These are phyloP conservation scores for Hartigia nigra DNA, from an alignment of 2,888 invertebrate species.

Conservation along the genomic window DNA sequence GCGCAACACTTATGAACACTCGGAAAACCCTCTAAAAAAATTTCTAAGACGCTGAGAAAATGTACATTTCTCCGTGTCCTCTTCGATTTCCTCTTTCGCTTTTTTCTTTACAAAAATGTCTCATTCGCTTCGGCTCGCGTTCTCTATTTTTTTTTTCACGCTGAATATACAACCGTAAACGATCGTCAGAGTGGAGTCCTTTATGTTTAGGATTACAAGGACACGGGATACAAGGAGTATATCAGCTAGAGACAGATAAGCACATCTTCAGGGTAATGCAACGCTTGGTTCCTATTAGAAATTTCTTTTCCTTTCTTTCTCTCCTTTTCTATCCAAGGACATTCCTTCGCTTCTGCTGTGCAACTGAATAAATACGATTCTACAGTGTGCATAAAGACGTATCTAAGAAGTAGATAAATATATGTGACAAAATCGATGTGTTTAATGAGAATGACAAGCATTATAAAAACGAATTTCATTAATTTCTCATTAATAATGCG, in stretches of 20 bases:
- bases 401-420: neutral
- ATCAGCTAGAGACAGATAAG: neutral
- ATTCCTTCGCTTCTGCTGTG: constrained; percentile 26
- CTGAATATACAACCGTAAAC: neutral
- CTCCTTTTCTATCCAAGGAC: constrained; percentile 3
- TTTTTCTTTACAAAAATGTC: neutral
- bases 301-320: neutral
- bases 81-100: neutral
- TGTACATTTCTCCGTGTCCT: neutral
- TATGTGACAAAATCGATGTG: neutral
- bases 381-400: constrained; percentile 17
- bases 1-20: neutral
- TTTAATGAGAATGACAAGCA: neutral
- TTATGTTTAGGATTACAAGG: neutral
- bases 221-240: neutral
- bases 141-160: neutral
- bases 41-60: neutral
- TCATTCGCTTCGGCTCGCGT: neutral
- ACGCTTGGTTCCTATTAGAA: neutral
- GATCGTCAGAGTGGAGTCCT: neutral
- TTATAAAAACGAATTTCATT: neutral
- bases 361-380: constrained; percentile 48
- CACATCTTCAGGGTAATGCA: neutral
- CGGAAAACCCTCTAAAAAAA: neutral
- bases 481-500: neutral